Base-by-base conservation (phyloP, 2,888 invertebrate genomes). In the Julus scanicus region DNA sequence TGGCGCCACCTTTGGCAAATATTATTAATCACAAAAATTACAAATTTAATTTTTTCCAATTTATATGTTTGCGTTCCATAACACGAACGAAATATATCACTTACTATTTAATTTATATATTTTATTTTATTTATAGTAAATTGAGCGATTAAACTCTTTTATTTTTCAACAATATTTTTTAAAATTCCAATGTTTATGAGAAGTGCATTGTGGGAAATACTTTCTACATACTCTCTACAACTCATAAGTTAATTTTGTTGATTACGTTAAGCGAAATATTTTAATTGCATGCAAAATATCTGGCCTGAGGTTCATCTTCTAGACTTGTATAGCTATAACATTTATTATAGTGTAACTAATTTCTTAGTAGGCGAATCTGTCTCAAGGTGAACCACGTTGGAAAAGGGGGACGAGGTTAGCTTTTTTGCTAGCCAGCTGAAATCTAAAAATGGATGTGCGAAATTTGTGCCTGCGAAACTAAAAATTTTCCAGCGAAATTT, bases 391-490 rank as follows among this genome's bases (percentile, higher is more conserved):
- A 63, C 63, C 63, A 63, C 63, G 63, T 63, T 20, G 63, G 20
- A 20, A 63, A 63, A 63, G 63, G 63, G 53, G 63, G 20, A 63
- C 63, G 63, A 63, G 63, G 63, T 63, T 63, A 63, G 20, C 5
- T 63, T 63, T 63, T 63, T 63, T 63, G 63, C 63, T 1, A 63
- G 63, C 63, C 63, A 63, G 63, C 63, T 63, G 63, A 20, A 63
- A 63, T 63, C 63, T 63, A 63, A 63, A 63, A 63, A 63, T 63
- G 63, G 63, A 63, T 63, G 63, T 63, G 63, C 63, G 63, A 63
- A 63, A 63, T 63, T 63, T 63, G 63, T 63, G 20, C 63, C 63
- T 63, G n/a, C 63, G 63, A 63, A 63, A 63, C 20, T 63, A n/a
- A 63, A 63, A 63, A 20, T 1, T 63, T 63, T 20, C 63, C 63